Evolutionary conservation across 2,113 vertebrate genomes (phyloP).

Genomic region (Notechis scutatus): DNA sequence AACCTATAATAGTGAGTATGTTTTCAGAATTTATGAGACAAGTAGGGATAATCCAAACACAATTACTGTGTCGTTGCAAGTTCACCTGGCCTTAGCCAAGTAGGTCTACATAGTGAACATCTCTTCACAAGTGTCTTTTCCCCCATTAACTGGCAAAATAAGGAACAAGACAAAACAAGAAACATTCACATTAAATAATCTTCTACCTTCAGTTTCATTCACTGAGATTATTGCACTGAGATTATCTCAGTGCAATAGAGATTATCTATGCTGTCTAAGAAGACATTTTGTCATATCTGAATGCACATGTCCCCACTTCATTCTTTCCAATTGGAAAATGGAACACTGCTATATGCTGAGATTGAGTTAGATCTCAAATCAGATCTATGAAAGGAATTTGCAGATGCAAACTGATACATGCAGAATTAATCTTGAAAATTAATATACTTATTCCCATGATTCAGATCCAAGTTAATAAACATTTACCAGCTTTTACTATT

Average conservation of each 20-base stretch:
- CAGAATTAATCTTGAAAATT: rapidly evolving
- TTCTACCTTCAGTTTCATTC: not conserved
- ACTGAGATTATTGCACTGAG: not conserved
- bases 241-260: no score
- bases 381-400: not conserved
- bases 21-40: not conserved
- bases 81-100: not conserved
- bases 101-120: not conserved
- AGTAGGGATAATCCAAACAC: not conserved
- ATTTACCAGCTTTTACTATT: not conserved
- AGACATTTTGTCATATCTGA: not conserved
- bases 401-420: not conserved
- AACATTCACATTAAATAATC: not conserved
- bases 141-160: not conserved
- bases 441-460: not conserved
- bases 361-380: not conserved
- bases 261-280: not conserved
- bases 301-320: not conserved
- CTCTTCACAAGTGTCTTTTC: not conserved
- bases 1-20: not conserved
- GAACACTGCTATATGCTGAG: not conserved
- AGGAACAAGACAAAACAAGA: not conserved
- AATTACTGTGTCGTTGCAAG: not conserved
- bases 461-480: not conserved
- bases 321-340: not conserved